Evolutionary conservation across 2,113 vertebrate genomes (phyloP).

Genomic region (Grallaria varia): DNA sequence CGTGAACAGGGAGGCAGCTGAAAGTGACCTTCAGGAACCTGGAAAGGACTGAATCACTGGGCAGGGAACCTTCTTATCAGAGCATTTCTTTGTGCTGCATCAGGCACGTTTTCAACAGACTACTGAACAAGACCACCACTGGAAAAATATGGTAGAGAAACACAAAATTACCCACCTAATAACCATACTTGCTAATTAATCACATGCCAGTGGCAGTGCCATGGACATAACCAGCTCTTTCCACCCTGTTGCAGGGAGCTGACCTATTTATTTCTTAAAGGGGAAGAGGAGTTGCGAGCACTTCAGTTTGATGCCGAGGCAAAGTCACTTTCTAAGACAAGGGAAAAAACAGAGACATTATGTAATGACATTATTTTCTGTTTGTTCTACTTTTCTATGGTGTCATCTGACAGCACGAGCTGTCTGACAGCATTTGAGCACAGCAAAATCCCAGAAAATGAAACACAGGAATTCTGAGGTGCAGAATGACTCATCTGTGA

Average conservation of each 20-base stretch:
- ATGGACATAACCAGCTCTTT: neutral
- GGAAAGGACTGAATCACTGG: neutral
- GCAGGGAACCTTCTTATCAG: neutral
- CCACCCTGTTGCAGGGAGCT: neutral
- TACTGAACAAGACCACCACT: neutral
- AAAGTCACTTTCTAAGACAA: neutral
- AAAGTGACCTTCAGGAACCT: constrained; percentile 27
- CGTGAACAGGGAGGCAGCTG: neutral
- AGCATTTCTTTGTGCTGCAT: neutral
- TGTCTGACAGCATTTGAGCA: neutral
- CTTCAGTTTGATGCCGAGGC: neutral
- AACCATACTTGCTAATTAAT: neutral
- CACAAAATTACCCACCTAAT: neutral
- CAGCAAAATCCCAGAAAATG: neutral
- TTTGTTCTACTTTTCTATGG: neutral
- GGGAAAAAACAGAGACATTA: neutral
- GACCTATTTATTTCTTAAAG: neutral
- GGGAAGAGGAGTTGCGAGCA: neutral
- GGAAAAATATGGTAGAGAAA: neutral
- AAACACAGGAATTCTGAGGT: neutral
- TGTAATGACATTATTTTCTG: neutral
- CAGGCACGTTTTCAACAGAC: neutral
- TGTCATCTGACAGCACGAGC: neutral
- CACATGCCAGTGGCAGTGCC: neutral
- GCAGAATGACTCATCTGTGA: neutral